phyloP scores from a whole-genome alignment of 2,113 vertebrate species.

The Zingel zingel region DNA sequence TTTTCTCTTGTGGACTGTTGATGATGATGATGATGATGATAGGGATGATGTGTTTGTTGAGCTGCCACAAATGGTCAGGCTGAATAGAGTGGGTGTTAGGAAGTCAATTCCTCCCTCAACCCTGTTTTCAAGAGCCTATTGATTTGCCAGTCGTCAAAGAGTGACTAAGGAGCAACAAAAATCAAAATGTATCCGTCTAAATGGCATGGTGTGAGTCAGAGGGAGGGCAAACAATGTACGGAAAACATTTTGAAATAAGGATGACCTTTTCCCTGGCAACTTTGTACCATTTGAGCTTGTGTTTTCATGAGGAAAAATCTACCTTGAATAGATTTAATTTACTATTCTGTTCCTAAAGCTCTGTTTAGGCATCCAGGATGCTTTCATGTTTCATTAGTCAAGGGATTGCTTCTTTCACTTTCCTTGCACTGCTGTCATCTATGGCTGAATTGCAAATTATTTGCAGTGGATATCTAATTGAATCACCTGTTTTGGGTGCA shows the following conservation, averaged over 20 bases:
- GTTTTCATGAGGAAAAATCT: conserved; percentile 1
- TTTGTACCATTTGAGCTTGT: conserved; percentile 10
- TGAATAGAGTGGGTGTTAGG: conserved; percentile 48
- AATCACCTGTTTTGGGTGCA: conserved; percentile 1
- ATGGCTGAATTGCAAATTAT: not conserved
- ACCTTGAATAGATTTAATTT: conserved; percentile 25
- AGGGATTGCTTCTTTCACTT: not conserved
- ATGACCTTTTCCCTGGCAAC: not conserved
- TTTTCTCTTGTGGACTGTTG: not conserved
- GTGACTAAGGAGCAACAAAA: conserved; percentile 47
- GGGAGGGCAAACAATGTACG: conserved; percentile 8
- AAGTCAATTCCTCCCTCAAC: conserved; percentile 47
- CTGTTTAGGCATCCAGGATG: not conserved
- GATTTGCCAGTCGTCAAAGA: conserved; percentile 59
- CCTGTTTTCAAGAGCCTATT: conserved; percentile 48
- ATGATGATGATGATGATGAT: not conserved
- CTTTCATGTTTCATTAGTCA: conserved; percentile 8
- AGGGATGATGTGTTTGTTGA: conserved; percentile 12
- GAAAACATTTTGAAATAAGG: not conserved
- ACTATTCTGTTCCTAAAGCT: conserved; percentile 6
- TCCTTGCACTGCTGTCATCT: not conserved
- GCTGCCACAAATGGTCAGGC: conserved; percentile 40
- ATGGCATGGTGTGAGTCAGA: not conserved
- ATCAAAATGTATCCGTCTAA: conserved; percentile 43
- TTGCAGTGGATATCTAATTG: not conserved